Evolutionary conservation across 2,888 invertebrate species (phyloP).

Genomic region (Ormyrus nitidulus): DNA sequence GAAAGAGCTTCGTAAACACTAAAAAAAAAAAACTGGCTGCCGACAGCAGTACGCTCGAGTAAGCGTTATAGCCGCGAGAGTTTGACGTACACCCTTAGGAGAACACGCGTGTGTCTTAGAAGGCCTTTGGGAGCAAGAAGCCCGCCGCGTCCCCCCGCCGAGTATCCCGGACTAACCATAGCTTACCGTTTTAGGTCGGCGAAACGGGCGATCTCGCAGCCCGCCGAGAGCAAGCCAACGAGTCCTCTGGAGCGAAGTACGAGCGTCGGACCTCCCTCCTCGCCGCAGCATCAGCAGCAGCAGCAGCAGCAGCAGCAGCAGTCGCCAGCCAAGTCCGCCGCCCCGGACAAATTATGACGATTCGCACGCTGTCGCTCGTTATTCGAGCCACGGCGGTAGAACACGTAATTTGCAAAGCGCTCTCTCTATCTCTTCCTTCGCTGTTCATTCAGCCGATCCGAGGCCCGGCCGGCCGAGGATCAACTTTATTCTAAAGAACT

Average conservation of each 20-base stretch:
- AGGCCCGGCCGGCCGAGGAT: too few relatives aligned
- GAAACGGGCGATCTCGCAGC: slow-evolving; percentile 76
- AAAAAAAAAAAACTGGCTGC: too few relatives aligned
- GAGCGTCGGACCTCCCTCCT: slow-evolving; percentile 69
- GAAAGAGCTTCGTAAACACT: too few relatives aligned
- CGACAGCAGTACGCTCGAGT: too few relatives aligned
- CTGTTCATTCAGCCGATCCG: too few relatives aligned
- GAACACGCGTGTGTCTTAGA: too few relatives aligned
- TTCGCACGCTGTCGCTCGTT: slow-evolving; percentile 73
- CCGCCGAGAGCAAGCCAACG: slow-evolving; percentile 65
- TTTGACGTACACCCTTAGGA: too few relatives aligned
- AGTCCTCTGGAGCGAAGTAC: slow-evolving; percentile 69
- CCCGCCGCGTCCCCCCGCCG: too few relatives aligned
- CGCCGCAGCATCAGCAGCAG: slow-evolving; percentile 30
- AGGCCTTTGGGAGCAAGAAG: too few relatives aligned
- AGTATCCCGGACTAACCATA: too few relatives aligned
- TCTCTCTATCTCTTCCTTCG: neutral
- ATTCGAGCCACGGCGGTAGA: slow-evolving; percentile 71
- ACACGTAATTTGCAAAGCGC: neutral
- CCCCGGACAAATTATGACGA: slow-evolving; percentile 70
- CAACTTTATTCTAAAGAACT: slow-evolving; percentile 30
- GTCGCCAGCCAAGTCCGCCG: slow-evolving; percentile 29
- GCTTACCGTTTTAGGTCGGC: slow-evolving; percentile 68
- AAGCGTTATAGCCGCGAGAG: too few relatives aligned
- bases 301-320: neutral